A percentile compares a stretch with the other conserved stretches of the same genome.
Evolutionary conservation across 2,113 vertebrate species (phyloP).

Genomic region (Callocephalon fimbriatum): DNA sequence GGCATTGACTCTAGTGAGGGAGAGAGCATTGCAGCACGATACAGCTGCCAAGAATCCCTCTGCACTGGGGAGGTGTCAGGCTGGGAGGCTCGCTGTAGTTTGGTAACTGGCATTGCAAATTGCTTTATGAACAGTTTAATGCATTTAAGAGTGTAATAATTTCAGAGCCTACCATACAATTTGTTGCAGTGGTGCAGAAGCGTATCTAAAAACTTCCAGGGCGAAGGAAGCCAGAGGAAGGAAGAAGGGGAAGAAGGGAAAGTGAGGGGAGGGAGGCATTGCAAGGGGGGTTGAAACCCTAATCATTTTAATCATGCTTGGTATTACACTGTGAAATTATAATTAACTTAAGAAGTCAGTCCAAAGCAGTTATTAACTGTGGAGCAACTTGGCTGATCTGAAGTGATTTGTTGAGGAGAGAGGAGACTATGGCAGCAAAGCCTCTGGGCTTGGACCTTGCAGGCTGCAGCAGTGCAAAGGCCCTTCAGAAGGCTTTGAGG

Average conservation of each 20-base stretch:
- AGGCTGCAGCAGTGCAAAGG: not conserved
- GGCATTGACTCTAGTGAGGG: not conserved
- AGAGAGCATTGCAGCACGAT: conserved; percentile 49
- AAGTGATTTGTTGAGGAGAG: not conserved
- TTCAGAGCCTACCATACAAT: conserved; percentile 37
- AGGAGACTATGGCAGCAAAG: not conserved
- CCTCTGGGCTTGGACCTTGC: not conserved
- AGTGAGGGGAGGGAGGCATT: not conserved
- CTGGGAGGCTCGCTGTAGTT: conserved; percentile 19
- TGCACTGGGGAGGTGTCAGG: conserved; percentile 48
- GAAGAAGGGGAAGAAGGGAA: not conserved
- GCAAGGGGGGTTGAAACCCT: conserved; percentile 4
- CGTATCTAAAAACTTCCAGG: conserved; percentile 47
- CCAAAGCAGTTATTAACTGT: conserved; percentile 63
- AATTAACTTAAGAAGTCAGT: conserved; percentile 71
- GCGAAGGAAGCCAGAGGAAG: not conserved
- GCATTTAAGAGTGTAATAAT: conserved; percentile 65
- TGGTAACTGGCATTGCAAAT: conserved; percentile 60
- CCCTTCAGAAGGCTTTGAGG: not conserved
- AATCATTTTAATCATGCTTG: conserved; percentile 72
- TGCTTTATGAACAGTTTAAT: conserved; percentile 70
- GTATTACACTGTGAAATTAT: conserved; percentile 65
- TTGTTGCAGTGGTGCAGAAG: conserved; percentile 60
- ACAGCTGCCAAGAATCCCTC: conserved; percentile 34
- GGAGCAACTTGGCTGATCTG: conserved; percentile 14